Evolutionary conservation across 2,113 vertebrate genomes (phyloP).

Genomic region (Misgurnus anguillicaudatus): DNA sequence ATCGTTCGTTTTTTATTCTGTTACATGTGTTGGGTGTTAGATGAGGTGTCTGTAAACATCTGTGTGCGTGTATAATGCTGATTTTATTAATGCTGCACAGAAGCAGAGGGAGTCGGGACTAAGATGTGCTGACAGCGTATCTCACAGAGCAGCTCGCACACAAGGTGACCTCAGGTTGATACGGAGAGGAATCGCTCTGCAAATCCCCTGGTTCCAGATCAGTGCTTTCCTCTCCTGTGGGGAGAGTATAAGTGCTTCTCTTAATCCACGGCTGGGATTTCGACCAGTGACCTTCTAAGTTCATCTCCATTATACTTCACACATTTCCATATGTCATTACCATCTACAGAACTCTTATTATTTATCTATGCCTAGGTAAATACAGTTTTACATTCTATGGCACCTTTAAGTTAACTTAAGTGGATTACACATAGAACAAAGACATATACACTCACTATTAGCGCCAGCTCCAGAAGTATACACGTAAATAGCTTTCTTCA

Average conservation of each 20-base stretch:
- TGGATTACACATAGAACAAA: no score
- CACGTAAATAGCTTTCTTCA: slow-evolving; percentile 74
- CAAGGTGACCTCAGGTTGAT: slow-evolving; percentile 52
- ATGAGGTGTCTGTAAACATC: neutral
- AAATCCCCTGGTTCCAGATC: slow-evolving; percentile 39
- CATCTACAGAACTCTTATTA: no score
- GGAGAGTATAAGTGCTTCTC: slow-evolving; percentile 29
- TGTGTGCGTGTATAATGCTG: slow-evolving; percentile 53
- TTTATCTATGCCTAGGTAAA: no score
- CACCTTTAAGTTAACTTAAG: no score
- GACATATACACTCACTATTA: slow-evolving; percentile 56
- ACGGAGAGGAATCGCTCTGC: slow-evolving; percentile 38
- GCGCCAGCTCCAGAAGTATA: slow-evolving; percentile 55
- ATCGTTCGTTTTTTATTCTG: slow-evolving; percentile 35
- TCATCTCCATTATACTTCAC: slow-evolving; percentile 20
- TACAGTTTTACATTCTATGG: no score
- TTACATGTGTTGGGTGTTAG: slow-evolving; percentile 41
- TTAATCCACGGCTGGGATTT: slow-evolving; percentile 29
- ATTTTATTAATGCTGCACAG: slow-evolving; percentile 53
- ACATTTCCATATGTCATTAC: neutral
- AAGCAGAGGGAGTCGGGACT: slow-evolving; percentile 48
- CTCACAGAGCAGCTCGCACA: slow-evolving; percentile 25
- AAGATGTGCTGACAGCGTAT: slow-evolving; percentile 51
- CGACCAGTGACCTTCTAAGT: slow-evolving; percentile 4
- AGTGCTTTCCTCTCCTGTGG: slow-evolving; percentile 21